Conservation (phyloP, 37 sponge, comb jelly and placozoan species). For the Halichondria panicea region DNA sequence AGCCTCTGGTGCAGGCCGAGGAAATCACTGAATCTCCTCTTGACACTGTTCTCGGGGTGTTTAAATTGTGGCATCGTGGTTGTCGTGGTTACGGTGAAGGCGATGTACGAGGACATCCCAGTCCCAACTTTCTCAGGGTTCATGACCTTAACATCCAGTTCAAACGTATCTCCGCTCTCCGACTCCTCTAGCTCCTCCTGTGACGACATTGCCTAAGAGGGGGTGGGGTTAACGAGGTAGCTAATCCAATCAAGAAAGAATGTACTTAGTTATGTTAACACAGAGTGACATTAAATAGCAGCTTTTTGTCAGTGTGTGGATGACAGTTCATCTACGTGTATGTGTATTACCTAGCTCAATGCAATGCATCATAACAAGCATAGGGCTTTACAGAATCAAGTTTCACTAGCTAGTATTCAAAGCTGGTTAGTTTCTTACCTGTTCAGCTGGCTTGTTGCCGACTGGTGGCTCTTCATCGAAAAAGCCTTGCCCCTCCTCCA, state of each 20-base stretch:
- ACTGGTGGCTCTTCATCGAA: not conserved
- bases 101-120: constrained; percentile 94
- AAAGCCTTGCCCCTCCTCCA: not conserved
- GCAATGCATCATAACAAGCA: no score
- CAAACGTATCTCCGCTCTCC: constrained; percentile 58
- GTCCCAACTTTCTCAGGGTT: constrained; percentile 91
- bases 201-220: not conserved
- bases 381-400: no score
- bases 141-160: constrained; percentile 69
- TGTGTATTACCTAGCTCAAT: no score
- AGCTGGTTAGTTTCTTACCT: no score
- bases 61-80: constrained; percentile 87
- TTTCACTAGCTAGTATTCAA: no score
- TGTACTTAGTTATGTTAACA: no score
- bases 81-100: constrained; percentile 77
- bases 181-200: constrained; percentile 57
- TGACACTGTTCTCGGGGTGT: constrained; percentile 73
- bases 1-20: constrained; percentile 79
- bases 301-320: no score
- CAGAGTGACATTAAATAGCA: no score
- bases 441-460: not conserved
- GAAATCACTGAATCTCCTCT: constrained; percentile 97
- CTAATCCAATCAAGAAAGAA: no score
- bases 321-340: no score
- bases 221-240: no score